Base-by-base conservation (phyloP, 2,888 invertebrate species). In the Pyrochroa serraticornis region DNA sequence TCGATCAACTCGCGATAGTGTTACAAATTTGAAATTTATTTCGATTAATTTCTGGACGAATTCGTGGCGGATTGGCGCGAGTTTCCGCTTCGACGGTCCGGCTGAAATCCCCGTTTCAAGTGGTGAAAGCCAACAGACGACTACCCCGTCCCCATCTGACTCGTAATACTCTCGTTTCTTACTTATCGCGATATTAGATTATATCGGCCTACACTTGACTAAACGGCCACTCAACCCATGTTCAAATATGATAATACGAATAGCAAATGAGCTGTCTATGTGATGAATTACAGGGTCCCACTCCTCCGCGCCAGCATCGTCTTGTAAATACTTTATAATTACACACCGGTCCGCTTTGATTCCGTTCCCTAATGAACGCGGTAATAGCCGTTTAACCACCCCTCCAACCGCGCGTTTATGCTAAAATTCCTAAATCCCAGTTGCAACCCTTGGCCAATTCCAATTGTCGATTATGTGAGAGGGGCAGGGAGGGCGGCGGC, bases 281-380 rank as follows among this genome's bases (percentile, higher is more conserved):
- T 78, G 78, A 78, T 78, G 76, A 77, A 78, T 78, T 78, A 76
- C 78, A 71, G 72, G 73, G 72, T 68, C 74, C 71, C 73, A 75
- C 77, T 75, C 77, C 77, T 75, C 75, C 74, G 69, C 73, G 69
- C 70, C 70, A 72, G 69, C 70, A 69, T 69, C 67, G 70, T 69
- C 73, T 22, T 70, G 76, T 79, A 79, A 79, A 79, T 77, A 77
- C 77, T 79, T 79, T 79, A 79, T 79, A 79, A 79, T 79, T 79
- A 79, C 75, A 78, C 71, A 73, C 76, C 79, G 79, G 77, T 67
- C 66, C 66, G 72, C 78, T 79, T 79, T 78, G 77, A 78, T 77
- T 75, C 69, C 65, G 54, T 60, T 66, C 71, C 71, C 75, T 78
- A 78, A 79, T 78, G 77, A 77, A 77, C 70, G 69, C 65, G 69